These are phyloP conservation scores for Temnothorax longispinosus DNA, from an alignment of 1,140 invertebrate species.

Conservation along the genomic window DNA sequence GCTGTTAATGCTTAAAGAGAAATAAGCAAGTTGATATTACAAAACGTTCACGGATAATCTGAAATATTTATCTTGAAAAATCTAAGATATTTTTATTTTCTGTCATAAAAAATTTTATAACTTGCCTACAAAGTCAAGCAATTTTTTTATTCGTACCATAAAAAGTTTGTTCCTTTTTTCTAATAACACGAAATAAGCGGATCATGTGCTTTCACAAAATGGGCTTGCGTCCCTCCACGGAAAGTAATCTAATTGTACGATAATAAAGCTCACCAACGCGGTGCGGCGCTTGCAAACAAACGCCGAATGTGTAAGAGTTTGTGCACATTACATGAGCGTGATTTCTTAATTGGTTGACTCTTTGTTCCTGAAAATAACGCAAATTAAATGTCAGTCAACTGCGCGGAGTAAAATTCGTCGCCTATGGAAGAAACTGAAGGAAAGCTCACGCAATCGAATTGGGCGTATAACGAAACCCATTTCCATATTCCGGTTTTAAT, in stretches of 20 bases:
- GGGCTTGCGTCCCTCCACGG: neutral
- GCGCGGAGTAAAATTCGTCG: neutral
- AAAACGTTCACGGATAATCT: neutral
- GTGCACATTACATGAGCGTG: neutral
- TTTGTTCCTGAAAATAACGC: conserved; percentile 66
- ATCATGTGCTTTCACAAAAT: neutral
- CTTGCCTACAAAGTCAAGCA: neutral
- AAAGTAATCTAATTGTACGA: conserved; percentile 49
- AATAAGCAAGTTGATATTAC: neutral
- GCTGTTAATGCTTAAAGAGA: neutral
- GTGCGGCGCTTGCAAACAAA: neutral
- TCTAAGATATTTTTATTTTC: neutral
- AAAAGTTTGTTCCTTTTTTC: neutral
- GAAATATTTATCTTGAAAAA: neutral
- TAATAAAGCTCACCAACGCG: conserved; percentile 25
- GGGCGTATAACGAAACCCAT: neutral
- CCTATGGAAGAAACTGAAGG: conserved; percentile 41
- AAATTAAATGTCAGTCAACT: conserved; percentile 60
- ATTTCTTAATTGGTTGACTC: neutral
- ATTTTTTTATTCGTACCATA: neutral
- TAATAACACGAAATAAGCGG: neutral
- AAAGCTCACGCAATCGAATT: conserved; percentile 3
- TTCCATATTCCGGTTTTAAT: conserved; percentile 5
- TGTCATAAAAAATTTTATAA: neutral
- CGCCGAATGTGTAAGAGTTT: conserved; percentile 2